Evolutionary conservation across 64 coral and sea anemone species (phyloP), one percentile per base, ranked within the genome.

Genomic region (Stichodactyla mertensii): DNA sequence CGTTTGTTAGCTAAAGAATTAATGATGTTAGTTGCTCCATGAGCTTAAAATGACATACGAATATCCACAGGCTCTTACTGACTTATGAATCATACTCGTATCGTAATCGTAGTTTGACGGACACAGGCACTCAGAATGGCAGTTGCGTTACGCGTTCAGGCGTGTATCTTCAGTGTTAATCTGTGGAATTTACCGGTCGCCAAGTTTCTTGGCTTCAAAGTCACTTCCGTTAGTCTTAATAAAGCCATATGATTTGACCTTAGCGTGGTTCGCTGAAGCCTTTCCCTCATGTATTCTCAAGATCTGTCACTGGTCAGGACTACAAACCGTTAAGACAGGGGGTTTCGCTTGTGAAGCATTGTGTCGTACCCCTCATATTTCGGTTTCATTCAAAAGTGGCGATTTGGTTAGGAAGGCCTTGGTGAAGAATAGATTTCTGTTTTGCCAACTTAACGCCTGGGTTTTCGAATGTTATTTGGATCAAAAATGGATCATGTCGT

Each of bases 311-410:
- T 74, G 69, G 69, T 74, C 69, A 74, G 27, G 69, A 26, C 36
- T 45, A 45, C 36, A 45, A 4, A 45, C 36, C 24, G 10, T 23
- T 26, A 9, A 31, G 4, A 27, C 69, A 27, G 27, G 69, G 1
- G 69, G 69, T 74, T 74, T 74, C 69, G 23, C 69, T 74, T 74
- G 27, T 31, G 69, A 74, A 36, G 69, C 69, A 11, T 74, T 74
- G 69, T 74, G 69, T 28, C 24, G 27, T 36, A 28, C 24, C 69
- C 26, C 22, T 26, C 69, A 74, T 74, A 74, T 74, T 74, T 74
- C 69, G 27, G 24, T 74, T 74, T 74, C 69, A 74, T 74, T 74
- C 62, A 74, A 31, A 31, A 74, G 69, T 14, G 8, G 24, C 12
- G 24, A 74, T n/a, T 74, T 74, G 69, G 69, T 0, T 6, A 74